Percentiles rank a stretch among this genome's conserved stretches.
Evolutionary conservation across 2,888 invertebrate genomes (phyloP).

Genomic region (Acrobeloides nanus): DNA sequence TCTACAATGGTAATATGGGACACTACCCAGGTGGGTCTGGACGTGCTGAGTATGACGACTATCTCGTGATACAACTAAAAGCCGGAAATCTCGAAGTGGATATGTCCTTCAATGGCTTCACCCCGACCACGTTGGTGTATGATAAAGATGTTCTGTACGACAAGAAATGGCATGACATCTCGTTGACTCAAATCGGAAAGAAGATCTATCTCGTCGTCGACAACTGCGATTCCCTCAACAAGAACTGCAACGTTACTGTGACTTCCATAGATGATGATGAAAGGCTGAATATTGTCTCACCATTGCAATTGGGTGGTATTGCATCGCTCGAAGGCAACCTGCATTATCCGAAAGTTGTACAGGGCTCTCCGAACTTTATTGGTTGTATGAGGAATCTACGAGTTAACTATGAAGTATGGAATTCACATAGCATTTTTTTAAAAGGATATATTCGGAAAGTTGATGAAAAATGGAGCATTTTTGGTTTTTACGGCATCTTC

Average conservation of each 20-base stretch:
- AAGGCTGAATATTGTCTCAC: slow-evolving; percentile 47
- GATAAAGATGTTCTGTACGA: slow-evolving; percentile 59
- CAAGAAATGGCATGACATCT: slow-evolving; percentile 93
- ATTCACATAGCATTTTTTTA: too few relatives aligned
- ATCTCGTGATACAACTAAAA: slow-evolving; percentile 83
- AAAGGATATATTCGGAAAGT: too few relatives aligned
- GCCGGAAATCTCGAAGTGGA: slow-evolving; percentile 73
- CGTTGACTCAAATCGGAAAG: slow-evolving; percentile 90
- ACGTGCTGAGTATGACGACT: too few relatives aligned
- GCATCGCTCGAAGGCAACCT: slow-evolving; percentile 54
- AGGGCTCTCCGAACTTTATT: slow-evolving; percentile 66
- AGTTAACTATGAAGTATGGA: slow-evolving; percentile 66
- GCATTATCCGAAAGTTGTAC: slow-evolving; percentile 24
- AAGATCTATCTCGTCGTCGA: slow-evolving; percentile 31
- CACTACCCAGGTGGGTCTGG: too few relatives aligned
- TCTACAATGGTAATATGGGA: slow-evolving; percentile 40
- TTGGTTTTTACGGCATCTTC: too few relatives aligned
- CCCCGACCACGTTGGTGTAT: slow-evolving; percentile 15
- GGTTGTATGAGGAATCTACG: slow-evolving; percentile 91
- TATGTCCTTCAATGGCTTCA: slow-evolving; percentile 33
- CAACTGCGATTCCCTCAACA: slow-evolving; percentile 7
- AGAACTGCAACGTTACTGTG: slow-evolving; percentile 27
- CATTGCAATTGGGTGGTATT: slow-evolving; percentile 71
- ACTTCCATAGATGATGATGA: slow-evolving; percentile 50
- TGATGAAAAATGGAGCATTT: too few relatives aligned